Base-by-base conservation (phyloP, 1,140 invertebrate species). In the Diplogasteroides magnus region DNA sequence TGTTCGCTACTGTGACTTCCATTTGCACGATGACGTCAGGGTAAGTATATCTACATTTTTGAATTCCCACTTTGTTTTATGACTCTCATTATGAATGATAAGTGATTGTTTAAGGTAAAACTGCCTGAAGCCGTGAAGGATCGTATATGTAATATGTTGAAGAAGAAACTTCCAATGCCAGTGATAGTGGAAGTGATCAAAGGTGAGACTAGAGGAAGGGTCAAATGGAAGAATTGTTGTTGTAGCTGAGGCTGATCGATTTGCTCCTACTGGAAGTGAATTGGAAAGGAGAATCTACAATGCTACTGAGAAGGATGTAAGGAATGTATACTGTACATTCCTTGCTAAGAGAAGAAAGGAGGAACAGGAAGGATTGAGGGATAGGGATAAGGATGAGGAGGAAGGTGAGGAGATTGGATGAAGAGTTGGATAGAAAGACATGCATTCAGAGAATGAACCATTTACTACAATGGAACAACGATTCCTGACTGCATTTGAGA, bases 21-120 rank as follows among this genome's bases (percentile, higher is more conserved):
- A 72, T 67, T 37, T 72, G 1, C 70, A 72, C 65, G 70, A 72
- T 13, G 70, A 72, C 32, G 70, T 67, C 27, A n/a, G n/a, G n/a
- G n/a, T n/a, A n/a, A n/a, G n/a, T n/a, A n/a, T n/a, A n/a, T n/a
- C n/a, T n/a, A n/a, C n/a, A n/a, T n/a, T n/a, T n/a, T n/a, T n/a
- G n/a, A n/a, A n/a, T n/a, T n/a, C n/a, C n/a, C n/a, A n/a, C n/a
- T n/a, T n/a, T n/a, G n/a, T n/a, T n/a, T n/a, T n/a, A n/a, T n/a
- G n/a, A n/a, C n/a, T n/a, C n/a, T n/a, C n/a, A n/a, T n/a, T n/a
- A n/a, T n/a, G n/a, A n/a, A n/a, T n/a, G n/a, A n/a, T n/a, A n/a
- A n/a, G n/a, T n/a, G n/a, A n/a, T n/a, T n/a, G n/a, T n/a, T n/a
- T n/a, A 61, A 62, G 26, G 26, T 72, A 6, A 25, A 65, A 28